A percentile compares a stretch with the other conserved stretches of the same genome.
These are phyloP conservation scores for Muricea muricata DNA, from an alignment of 92 coral and sea anemone species.

Conservation along the genomic window DNA sequence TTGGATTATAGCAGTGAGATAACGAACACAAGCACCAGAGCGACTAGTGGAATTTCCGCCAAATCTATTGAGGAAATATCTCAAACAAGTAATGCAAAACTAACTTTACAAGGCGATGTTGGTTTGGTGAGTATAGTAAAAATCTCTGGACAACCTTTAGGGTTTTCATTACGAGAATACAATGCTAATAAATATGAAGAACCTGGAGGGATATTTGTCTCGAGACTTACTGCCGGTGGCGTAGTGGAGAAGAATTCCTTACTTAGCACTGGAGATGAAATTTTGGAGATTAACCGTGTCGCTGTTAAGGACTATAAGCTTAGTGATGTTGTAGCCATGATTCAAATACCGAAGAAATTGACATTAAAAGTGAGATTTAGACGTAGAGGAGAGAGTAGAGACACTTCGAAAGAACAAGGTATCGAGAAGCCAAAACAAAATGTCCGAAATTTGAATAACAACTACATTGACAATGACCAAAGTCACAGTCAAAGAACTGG, in stretches of 20 bases:
- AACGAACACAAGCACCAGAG: background rate
- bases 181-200: slow-evolving; percentile 62
- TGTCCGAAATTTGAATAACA: slow-evolving; percentile 8
- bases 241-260: slow-evolving; percentile 75
- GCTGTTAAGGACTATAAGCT: slow-evolving; percentile 74
- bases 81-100: slow-evolving; percentile 1
- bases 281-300: slow-evolving; percentile 78
- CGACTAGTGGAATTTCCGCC: background rate
- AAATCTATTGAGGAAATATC: background rate
- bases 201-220: slow-evolving; percentile 80
- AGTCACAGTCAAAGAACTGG: background rate
- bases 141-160: slow-evolving; percentile 76
- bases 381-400: background rate
- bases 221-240: slow-evolving; percentile 85
- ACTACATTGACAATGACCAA: background rate
- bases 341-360: slow-evolving; percentile 82
- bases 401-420: background rate
- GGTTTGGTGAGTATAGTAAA: slow-evolving; percentile 75
- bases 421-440: background rate
- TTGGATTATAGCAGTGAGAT: slow-evolving; percentile 9
- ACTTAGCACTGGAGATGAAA: slow-evolving; percentile 88
- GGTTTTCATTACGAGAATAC: slow-evolving; percentile 88
- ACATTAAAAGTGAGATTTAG: slow-evolving; percentile 67
- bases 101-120: slow-evolving; percentile 29
- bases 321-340: slow-evolving; percentile 88